Conservation (phyloP, 2,113 vertebrate species). For the Cephalopterus ornatus region DNA sequence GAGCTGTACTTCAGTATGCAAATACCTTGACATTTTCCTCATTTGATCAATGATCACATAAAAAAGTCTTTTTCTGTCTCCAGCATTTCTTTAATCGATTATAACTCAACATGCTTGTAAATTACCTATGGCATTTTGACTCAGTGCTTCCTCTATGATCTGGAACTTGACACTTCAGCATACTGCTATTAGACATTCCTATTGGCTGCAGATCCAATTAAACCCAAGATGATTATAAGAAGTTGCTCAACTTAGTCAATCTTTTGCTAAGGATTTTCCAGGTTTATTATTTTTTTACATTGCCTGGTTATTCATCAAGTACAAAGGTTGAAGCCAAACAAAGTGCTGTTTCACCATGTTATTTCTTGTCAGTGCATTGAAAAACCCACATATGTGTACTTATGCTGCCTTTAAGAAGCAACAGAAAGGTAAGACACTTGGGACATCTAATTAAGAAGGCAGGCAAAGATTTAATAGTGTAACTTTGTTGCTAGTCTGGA, state of each 20-base stretch:
- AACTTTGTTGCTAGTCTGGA: not conserved
- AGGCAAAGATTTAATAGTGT: not conserved
- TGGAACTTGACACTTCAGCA: slow-evolving; percentile 32
- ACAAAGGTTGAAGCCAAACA: slow-evolving; percentile 75
- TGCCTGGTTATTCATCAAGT: slow-evolving; percentile 56
- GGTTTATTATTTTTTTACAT: not conserved
- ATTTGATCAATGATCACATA: not conserved
- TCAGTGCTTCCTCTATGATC: slow-evolving; percentile 3
- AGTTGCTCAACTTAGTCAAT: slow-evolving; percentile 76
- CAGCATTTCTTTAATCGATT: not conserved
- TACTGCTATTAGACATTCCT: not conserved
- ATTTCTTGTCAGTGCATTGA: slow-evolving; percentile 34
- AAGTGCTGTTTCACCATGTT: slow-evolving; percentile 39
- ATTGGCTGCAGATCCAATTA: slow-evolving; percentile 56
- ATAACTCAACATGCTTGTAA: not conserved
- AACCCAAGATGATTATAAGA: slow-evolving; percentile 54
- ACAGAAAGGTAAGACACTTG: slow-evolving; percentile 70
- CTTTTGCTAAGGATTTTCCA: slow-evolving; percentile 75
- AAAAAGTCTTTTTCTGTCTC: not conserved
- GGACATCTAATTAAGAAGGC: not conserved
- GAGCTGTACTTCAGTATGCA: not conserved
- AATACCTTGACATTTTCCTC: not conserved
- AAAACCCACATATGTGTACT: slow-evolving; percentile 15
- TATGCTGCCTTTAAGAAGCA: slow-evolving; percentile 15
- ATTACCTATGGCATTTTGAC: not conserved